phyloP scores from a whole-genome alignment of 2,888 invertebrate genomes.

The Chelonus formosanus region DNA sequence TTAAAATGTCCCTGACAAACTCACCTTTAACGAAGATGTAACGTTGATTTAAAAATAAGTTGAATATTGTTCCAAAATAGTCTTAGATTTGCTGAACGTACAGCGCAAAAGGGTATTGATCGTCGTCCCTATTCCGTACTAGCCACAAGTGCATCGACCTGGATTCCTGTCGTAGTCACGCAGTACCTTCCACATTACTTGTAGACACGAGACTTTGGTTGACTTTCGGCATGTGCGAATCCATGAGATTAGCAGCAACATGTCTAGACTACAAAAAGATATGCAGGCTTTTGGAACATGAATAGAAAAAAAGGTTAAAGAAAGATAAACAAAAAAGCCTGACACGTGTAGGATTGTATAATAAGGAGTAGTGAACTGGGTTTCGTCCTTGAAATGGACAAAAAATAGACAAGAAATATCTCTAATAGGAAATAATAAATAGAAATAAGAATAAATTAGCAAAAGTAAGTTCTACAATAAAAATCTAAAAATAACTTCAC shows the following conservation, averaged over 20 bases:
- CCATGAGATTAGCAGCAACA: not conserved
- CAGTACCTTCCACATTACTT: slow-evolving; percentile 26
- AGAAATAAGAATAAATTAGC: not conserved
- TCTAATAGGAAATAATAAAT: not conserved
- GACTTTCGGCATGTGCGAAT: not conserved
- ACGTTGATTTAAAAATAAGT: slow-evolving; percentile 12
- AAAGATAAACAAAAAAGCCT: no score
- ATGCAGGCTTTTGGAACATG: not conserved
- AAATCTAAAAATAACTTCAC: no score
- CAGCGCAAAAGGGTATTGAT: slow-evolving; percentile 45
- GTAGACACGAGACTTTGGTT: not conserved
- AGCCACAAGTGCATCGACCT: slow-evolving; percentile 50
- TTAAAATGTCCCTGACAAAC: no score
- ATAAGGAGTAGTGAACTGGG: not conserved
- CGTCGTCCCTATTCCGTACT: slow-evolving; percentile 43
- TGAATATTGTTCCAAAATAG: slow-evolving; percentile 43
- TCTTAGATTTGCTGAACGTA: slow-evolving; percentile 27
- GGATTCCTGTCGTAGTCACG: slow-evolving; percentile 40
- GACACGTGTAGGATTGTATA: no score
- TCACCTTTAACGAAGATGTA: no score
- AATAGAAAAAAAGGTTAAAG: no score
- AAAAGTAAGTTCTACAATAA: no score
- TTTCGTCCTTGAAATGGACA: not conserved
- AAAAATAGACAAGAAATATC: not conserved
- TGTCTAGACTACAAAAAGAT: slow-evolving; percentile 1